A percentile compares a stretch with the other conserved stretches of the same genome.
Conservation (phyloP, 23 tunicate species). For the Trididemnum clinides region DNA sequence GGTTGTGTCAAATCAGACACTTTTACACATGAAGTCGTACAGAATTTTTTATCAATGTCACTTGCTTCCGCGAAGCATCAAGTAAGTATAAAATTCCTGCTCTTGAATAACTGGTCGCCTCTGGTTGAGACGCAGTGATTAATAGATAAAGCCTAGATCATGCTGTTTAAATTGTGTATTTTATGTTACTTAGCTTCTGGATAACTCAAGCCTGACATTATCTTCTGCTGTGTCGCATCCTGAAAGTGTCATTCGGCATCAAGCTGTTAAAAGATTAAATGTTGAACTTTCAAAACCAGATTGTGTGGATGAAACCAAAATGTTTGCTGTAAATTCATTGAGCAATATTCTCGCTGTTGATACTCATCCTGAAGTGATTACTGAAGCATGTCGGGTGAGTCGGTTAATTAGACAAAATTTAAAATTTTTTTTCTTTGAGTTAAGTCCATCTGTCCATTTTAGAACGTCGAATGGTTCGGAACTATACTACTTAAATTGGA, state of each 20-base stretch:
- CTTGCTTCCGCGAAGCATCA: slow-evolving; percentile 26
- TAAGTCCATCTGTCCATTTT: no score
- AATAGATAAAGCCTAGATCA: no score
- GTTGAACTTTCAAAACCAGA: background rate
- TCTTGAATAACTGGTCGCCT: no score
- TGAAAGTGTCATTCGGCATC: background rate
- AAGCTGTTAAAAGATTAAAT: background rate
- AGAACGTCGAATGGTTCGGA: no score
- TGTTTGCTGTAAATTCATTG: background rate
- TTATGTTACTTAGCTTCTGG: background rate
- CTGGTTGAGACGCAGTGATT: no score
- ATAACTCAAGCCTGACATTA: background rate
- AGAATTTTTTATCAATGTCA: slow-evolving; percentile 14
- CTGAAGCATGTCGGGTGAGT: no score
- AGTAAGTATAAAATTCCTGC: background rate
- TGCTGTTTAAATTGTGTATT: no score
- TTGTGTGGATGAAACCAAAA: background rate
- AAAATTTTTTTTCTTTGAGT: background rate
- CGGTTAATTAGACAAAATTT: no score
- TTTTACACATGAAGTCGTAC: background rate
- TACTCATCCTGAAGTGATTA: background rate
- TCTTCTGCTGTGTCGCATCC: slow-evolving; percentile 15
- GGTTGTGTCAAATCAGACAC: background rate
- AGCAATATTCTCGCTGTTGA: background rate
- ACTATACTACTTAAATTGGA: no score